Evolutionary conservation across 1,140 invertebrate species (phyloP).

Genomic region (Atta colombica): DNA sequence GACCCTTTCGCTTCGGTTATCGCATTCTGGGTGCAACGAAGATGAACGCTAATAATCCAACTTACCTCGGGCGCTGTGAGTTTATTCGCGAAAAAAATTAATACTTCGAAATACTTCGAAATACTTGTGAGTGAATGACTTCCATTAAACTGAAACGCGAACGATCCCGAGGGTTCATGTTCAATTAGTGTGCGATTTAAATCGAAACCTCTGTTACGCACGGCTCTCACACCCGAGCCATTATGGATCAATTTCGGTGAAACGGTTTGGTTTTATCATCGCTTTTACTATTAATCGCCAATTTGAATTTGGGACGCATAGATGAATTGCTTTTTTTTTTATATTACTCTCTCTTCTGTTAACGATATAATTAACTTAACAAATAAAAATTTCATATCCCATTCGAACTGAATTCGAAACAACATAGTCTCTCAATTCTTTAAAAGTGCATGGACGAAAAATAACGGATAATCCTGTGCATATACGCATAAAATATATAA

Average conservation of each 20-base stretch:
- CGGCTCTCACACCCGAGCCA: constrained; percentile 18
- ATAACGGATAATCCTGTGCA: neutral
- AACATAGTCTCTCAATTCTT: neutral
- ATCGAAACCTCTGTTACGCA: constrained; percentile 66
- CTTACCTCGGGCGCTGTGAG: constrained; percentile 26
- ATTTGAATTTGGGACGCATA: constrained; percentile 13
- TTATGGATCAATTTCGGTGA: constrained; percentile 56
- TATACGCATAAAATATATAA: neutral
- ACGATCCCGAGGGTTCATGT: constrained; percentile 8
- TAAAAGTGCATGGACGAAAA: neutral
- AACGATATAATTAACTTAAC: constrained; percentile 47
- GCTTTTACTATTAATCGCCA: constrained; percentile 53
- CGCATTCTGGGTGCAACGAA: constrained; percentile 13
- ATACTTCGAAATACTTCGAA: constrained; percentile 20
- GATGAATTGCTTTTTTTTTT: constrained; percentile 26
- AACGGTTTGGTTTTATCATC: constrained; percentile 50
- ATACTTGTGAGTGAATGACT: constrained; percentile 20
- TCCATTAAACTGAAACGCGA: constrained; percentile 52
- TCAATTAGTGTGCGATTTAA: constrained; percentile 64
- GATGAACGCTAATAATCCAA: constrained; percentile 52
- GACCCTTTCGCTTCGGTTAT: neutral
- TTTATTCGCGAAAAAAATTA: constrained; percentile 8
- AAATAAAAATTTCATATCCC: constrained; percentile 40
- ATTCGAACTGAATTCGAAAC: constrained; percentile 11
- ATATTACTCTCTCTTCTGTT: neutral